A percentile compares a stretch with the other conserved stretches of the same genome.
These are phyloP conservation scores for Polia nebulosa DNA, from an alignment of 2,888 invertebrate species.

Conservation along the genomic window DNA sequence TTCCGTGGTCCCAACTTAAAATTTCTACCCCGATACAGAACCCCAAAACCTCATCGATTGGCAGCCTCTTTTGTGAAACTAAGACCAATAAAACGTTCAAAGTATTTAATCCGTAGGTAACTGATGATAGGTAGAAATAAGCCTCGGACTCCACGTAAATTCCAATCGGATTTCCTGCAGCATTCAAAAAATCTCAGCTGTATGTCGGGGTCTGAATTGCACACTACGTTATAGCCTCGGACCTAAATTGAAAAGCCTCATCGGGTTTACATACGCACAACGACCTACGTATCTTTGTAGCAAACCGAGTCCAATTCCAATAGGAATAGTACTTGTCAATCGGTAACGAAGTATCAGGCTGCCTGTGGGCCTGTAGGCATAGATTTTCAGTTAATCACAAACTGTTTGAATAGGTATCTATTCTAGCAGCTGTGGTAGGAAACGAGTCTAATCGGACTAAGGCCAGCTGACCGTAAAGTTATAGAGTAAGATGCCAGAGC, in stretches of 20 bases:
- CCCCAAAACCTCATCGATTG: not conserved
- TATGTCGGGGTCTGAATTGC: slow-evolving; percentile 23
- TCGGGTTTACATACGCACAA: slow-evolving; percentile 23
- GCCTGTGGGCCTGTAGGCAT: not conserved
- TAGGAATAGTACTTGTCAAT: slow-evolving; percentile 6
- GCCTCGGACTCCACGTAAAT: slow-evolving; percentile 9
- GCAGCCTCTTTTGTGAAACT: not conserved
- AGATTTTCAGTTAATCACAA: not conserved
- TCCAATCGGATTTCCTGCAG: slow-evolving; percentile 25
- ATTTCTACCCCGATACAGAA: not conserved
- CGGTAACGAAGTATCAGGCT: not conserved
- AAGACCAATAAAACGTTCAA: slow-evolving; percentile 12
- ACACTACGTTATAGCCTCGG: slow-evolving; percentile 14
- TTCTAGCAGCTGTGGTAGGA: not conserved
- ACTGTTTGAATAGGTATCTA: no score
- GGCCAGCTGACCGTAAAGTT: not conserved
- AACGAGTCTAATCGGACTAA: not conserved
- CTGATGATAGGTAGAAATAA: slow-evolving; percentile 3
- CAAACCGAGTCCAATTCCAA: not conserved
- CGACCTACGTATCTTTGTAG: not conserved
- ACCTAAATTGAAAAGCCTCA: slow-evolving; percentile 40
- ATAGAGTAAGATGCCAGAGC: no score
- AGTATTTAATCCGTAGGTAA: not conserved
- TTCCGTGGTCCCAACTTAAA: not conserved
- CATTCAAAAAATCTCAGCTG: slow-evolving; percentile 37